A percentile compares a stretch with the other conserved stretches of the same genome.
These are phyloP conservation scores for Antheraea mylitta DNA, from an alignment of 1,140 invertebrate genomes.

Conservation along the genomic window DNA sequence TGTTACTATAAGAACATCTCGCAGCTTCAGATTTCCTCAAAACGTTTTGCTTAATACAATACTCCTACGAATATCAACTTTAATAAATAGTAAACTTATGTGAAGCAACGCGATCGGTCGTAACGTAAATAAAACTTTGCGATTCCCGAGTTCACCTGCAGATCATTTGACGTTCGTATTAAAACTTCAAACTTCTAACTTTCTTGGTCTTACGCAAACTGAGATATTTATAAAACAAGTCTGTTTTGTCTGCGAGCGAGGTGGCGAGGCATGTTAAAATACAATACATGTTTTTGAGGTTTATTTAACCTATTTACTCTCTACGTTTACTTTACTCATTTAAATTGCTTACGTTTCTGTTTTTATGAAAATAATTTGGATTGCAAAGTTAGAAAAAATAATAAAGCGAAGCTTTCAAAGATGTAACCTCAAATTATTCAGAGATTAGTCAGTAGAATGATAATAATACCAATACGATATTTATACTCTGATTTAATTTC, in stretches of 20 bases:
- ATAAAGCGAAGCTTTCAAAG: too few species aligned
- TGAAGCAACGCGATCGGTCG: not conserved
- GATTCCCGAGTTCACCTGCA: slow-evolving; percentile 36
- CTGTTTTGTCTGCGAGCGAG: slow-evolving; percentile 15
- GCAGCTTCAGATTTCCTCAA: too few species aligned
- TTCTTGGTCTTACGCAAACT: not conserved
- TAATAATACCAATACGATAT: too few species aligned
- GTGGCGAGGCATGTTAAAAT: slow-evolving; percentile 11
- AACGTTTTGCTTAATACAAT: too few species aligned
- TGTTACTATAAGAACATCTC: too few species aligned
- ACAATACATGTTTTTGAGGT: slow-evolving; percentile 10
- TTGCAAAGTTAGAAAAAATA: too few species aligned
- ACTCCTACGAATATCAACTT: too few species aligned
- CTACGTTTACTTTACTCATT: not conserved
- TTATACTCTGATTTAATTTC: too few species aligned
- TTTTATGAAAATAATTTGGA: too few species aligned
- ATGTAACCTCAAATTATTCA: too few species aligned
- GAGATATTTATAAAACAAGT: slow-evolving; percentile 37
- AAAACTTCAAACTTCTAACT: slow-evolving; percentile 47
- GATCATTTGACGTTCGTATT: slow-evolving; percentile 52
- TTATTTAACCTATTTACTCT: not conserved
- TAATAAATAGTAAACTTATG: too few species aligned
- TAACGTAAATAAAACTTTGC: slow-evolving; percentile 46
- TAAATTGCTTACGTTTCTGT: not conserved
- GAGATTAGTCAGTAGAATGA: too few species aligned